These are phyloP conservation scores for Tineola bisselliella DNA, from an alignment of 2,888 invertebrate genomes.

Conservation along the genomic window DNA sequence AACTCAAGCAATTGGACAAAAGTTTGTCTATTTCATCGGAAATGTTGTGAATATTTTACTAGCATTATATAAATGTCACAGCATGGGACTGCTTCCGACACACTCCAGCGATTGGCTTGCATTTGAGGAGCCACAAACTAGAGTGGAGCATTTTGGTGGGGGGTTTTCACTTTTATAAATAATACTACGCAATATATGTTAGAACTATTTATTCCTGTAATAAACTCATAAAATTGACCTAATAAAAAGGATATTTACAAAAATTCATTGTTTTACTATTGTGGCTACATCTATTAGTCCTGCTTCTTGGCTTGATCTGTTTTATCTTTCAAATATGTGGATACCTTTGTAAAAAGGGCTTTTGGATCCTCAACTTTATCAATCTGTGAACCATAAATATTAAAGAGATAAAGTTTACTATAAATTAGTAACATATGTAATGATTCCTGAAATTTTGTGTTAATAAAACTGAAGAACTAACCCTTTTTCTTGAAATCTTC, in stretches of 20 bases:
- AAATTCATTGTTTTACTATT: conserved; percentile 19
- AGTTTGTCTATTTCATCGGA: conserved; percentile 92
- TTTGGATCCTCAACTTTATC: conserved; percentile 87
- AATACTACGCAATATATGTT: conserved; percentile 23
- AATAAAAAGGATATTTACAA: conserved; percentile 13
- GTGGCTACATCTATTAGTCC: conserved; percentile 22
- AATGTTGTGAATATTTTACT: conserved; percentile 91
- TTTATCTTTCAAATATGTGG: conserved; percentile 76
- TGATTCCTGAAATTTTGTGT: conserved; percentile 2
- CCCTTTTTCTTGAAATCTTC: conserved; percentile 8
- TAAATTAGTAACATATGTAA: not conserved
- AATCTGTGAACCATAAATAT: conserved; percentile 64
- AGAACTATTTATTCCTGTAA: conserved; percentile 22
- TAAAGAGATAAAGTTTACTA: conserved; percentile 25
- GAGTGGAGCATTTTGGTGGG: conserved; percentile 87
- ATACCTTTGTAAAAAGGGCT: conserved; percentile 75
- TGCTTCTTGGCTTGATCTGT: conserved; percentile 56
- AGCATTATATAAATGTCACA: conserved; percentile 96
- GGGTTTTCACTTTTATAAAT: conserved; percentile 71
- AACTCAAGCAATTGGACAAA: conserved; percentile 88
- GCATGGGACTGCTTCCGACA: conserved; percentile 96
- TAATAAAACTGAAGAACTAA: not conserved
- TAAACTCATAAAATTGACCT: conserved; percentile 16
- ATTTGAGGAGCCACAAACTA: conserved; percentile 90
- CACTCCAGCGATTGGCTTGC: conserved; percentile 99